Percentiles rank a stretch among this genome's conserved stretches.
These are phyloP conservation scores for Fabriciana adippe DNA, from an alignment of 2,888 invertebrate genomes.

Conservation along the genomic window DNA sequence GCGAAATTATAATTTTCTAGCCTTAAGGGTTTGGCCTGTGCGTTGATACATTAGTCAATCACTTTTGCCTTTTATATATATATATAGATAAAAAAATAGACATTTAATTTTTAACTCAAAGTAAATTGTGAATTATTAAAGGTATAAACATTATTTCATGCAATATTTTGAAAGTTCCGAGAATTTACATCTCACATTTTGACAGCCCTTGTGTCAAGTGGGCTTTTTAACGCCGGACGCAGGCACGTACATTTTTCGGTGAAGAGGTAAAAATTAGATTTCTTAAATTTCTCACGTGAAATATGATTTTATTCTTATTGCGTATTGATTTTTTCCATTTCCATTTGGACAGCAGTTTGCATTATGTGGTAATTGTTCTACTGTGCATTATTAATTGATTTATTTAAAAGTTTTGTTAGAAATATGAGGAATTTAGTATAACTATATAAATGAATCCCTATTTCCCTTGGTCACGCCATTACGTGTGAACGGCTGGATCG, in stretches of 20 bases:
- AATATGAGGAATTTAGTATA: too few relatives aligned
- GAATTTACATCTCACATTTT: conserved; percentile 23
- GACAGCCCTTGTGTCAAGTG: conserved; percentile 27
- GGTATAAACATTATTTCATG: not conserved
- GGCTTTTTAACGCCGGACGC: conserved; percentile 22
- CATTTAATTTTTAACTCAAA: not conserved
- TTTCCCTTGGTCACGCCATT: too few relatives aligned
- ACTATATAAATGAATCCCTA: too few relatives aligned
- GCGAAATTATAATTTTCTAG: too few relatives aligned
- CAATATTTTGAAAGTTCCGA: conserved; percentile 3
- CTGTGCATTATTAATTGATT: too few relatives aligned
- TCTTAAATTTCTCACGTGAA: conserved; percentile 5
- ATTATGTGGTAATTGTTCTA: not conserved
- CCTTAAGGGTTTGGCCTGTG: too few relatives aligned
- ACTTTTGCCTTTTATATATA: too few relatives aligned
- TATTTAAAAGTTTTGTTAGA: too few relatives aligned
- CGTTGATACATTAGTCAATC: too few relatives aligned
- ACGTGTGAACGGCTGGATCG: too few relatives aligned
- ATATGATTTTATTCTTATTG: not conserved
- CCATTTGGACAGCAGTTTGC: too few relatives aligned
- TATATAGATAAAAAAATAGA: not conserved
- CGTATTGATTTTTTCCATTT: too few relatives aligned
- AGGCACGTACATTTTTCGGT: conserved; percentile 15
- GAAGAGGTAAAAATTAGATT: conserved; percentile 14
- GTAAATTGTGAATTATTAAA: not conserved